Conservation (phyloP, 2,888 invertebrate species). For the Hirtodrosophila cameraria region DNA sequence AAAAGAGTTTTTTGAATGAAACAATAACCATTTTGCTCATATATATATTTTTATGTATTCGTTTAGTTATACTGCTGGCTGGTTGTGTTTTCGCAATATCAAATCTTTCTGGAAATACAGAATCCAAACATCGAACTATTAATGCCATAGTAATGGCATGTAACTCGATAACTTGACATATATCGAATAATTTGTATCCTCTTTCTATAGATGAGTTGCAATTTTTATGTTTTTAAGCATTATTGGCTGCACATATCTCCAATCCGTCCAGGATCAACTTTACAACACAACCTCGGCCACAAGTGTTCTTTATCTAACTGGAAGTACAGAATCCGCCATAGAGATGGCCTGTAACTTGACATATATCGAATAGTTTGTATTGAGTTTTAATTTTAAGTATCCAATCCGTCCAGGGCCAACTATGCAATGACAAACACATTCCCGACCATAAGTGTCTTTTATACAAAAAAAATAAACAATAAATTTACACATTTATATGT, state of each 20-base stretch:
- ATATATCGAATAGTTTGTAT: too few relatives aligned
- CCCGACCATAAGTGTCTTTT: constrained; percentile 39
- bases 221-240: constrained; percentile 14
- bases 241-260: constrained; percentile 19
- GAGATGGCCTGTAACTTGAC: too few relatives aligned
- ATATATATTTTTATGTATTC: neutral
- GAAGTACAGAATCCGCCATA: too few relatives aligned
- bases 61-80: constrained; percentile 93
- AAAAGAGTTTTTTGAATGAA: neutral
- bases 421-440: constrained; percentile 27
- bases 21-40: too few relatives aligned
- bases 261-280: constrained; percentile 54
- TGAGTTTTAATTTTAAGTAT: too few relatives aligned
- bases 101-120: constrained; percentile 91
- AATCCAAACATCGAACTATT: constrained; percentile 93
- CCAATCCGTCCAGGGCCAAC: constrained; percentile 53
- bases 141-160: constrained; percentile 71
- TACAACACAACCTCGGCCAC: constrained; percentile 27
- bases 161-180: neutral
- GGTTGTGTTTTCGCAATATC: constrained; percentile 93
- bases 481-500: constrained; percentile 31
- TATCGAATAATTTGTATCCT: constrained; percentile 30
- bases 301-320: too few relatives aligned
- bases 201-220: constrained; percentile 18
- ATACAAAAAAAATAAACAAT: constrained; percentile 31